These are phyloP conservation scores for Sebastes matsubarae DNA, from an alignment of 2,797 vertebrate species.

Conservation along the genomic window DNA sequence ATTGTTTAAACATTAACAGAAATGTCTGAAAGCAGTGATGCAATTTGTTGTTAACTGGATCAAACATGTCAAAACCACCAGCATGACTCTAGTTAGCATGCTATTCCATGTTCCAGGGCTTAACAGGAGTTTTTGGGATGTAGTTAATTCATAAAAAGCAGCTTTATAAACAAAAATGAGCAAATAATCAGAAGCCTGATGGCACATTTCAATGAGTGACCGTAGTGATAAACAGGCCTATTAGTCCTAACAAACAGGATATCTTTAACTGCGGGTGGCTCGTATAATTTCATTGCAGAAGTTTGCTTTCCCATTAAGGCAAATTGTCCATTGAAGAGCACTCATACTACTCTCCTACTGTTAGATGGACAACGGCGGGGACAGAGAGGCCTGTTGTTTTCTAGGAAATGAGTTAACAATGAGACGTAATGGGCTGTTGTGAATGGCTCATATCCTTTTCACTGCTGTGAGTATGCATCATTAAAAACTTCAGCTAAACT, in stretches of 20 bases:
- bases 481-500: constrained; percentile 53
- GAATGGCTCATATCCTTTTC: constrained; percentile 51
- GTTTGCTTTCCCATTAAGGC: constrained; percentile 48
- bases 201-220: constrained; percentile 5
- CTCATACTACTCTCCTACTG: constrained; percentile 27
- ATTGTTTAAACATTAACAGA: background rate
- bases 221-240: constrained; percentile 20
- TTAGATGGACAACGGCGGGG: background rate
- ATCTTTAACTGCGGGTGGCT: constrained; percentile 30
- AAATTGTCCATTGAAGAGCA: constrained; percentile 37
- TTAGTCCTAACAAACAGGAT: constrained; percentile 44
- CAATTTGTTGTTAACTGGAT: background rate
- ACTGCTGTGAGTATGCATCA: constrained; percentile 18
- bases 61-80: background rate
- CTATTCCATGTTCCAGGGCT: background rate
- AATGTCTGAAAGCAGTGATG: background rate
- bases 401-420: constrained; percentile 41
- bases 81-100: background rate
- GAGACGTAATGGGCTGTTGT: constrained; percentile 46
- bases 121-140: background rate
- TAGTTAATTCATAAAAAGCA: background rate
- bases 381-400: constrained; percentile 17
- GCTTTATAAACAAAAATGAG: background rate
- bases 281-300: constrained; percentile 42
- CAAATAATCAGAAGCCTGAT: background rate